A percentile compares a stretch with the other conserved stretches of the same genome.
phyloP scores from a whole-genome alignment of 2,888 invertebrate genomes.

The Zeuzera pyrina region DNA sequence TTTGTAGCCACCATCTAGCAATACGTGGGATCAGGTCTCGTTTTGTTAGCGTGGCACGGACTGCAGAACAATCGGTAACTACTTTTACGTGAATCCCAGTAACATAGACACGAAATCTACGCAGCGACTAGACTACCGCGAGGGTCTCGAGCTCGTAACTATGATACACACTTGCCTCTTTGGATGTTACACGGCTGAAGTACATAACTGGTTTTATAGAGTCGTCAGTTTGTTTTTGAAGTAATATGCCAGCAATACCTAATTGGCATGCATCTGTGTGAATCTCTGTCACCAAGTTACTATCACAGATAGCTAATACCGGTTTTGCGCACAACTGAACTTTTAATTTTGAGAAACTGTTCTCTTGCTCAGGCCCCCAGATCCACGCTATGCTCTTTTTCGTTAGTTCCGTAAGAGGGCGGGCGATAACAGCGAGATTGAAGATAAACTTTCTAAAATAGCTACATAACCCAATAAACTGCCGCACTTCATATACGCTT shows the following conservation, averaged over 20 bases:
- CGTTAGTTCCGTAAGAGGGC: too few relatives aligned
- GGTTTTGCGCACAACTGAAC: slow-evolving; percentile 1
- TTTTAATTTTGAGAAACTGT: slow-evolving; percentile 1
- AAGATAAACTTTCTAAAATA: slow-evolving; percentile 23
- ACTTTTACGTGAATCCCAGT: slow-evolving; percentile 10
- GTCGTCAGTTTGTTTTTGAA: too few relatives aligned
- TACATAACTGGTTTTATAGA: slow-evolving; percentile 23
- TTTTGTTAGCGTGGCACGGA: too few relatives aligned
- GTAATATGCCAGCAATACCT: slow-evolving; percentile 19
- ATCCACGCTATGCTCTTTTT: slow-evolving; percentile 18
- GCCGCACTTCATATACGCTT: slow-evolving; percentile 21
- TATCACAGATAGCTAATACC: slow-evolving; percentile 20
- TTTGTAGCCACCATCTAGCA: slow-evolving; percentile 22
- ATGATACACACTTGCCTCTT: slow-evolving; percentile 23
- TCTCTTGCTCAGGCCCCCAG: too few relatives aligned
- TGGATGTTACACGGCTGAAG: slow-evolving; percentile 23
- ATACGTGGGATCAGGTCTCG: slow-evolving; percentile 20
- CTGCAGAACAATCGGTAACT: slow-evolving; percentile 20
- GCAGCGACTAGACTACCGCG: slow-evolving; percentile 24
- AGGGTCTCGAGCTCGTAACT: slow-evolving; percentile 34
- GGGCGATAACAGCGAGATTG: slow-evolving; percentile 19
- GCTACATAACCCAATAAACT: too few relatives aligned
- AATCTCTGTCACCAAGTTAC: slow-evolving; percentile 17
- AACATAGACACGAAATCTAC: slow-evolving; percentile 12
- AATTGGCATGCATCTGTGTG: slow-evolving; percentile 17